phyloP scores from a whole-genome alignment of 2,113 vertebrate species.

The Plecturocebus donacophilus region DNA sequence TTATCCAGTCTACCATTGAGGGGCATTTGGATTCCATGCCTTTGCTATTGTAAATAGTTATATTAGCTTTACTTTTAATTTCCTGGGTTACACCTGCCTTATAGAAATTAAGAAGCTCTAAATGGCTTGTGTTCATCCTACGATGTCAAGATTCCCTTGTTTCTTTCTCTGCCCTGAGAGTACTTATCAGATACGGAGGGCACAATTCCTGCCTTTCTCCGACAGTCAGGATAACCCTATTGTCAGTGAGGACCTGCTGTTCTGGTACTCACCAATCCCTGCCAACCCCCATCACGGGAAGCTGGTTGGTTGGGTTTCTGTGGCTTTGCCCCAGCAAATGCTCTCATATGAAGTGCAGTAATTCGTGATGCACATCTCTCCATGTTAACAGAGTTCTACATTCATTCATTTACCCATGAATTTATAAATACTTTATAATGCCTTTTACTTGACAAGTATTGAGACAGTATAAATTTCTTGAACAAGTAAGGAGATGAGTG shows the following conservation, averaged over 20 bases:
- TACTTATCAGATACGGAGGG: background rate
- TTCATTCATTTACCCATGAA: background rate
- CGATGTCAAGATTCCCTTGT: background rate
- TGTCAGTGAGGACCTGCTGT: background rate
- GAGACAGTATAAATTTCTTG: background rate
- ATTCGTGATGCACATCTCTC: no score
- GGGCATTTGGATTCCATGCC: no score
- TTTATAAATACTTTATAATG: background rate
- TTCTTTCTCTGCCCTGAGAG: background rate
- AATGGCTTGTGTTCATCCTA: background rate
- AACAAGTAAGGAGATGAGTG: background rate
- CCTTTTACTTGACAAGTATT: background rate
- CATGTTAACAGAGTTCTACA: background rate
- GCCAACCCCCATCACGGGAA: background rate
- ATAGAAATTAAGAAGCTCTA: background rate
- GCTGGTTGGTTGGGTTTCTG: background rate
- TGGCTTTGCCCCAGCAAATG: background rate
- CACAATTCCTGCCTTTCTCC: background rate
- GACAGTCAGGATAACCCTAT: background rate
- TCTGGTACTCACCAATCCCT: background rate
- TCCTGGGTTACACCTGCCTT: background rate
- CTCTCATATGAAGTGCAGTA: no score
- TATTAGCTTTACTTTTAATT: background rate
- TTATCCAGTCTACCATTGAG: no score
- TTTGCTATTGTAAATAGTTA: no score